Base-by-base conservation (phyloP, 2,113 vertebrate genomes). In the Ariopsis seemanni region DNA sequence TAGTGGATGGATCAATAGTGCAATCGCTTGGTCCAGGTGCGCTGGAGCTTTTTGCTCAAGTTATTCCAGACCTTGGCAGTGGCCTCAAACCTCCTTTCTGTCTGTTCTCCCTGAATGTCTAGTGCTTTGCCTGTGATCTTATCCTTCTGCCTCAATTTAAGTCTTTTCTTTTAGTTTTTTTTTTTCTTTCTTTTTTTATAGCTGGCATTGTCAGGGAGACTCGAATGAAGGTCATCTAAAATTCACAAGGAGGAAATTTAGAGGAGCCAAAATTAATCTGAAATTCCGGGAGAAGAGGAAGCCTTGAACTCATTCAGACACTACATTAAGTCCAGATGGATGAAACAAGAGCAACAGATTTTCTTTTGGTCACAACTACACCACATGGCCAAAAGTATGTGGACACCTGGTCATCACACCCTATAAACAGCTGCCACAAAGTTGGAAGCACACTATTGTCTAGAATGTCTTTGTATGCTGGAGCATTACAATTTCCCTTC, bases 1-100 rank as follows among this genome's bases (percentile, higher is more conserved):
- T 87, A 92, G 92, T 94, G 92, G 91, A 93, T 91, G 91, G 91
- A 94, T 94, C 94, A 92, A 94, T 95, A 93, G 90, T 89, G 91
- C 93, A 93, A 94, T 94, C 84, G 90, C 93, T 86, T 90, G 94
- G 90, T 92, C 80, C 93, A 92, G 93, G 93, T 94, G 92, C 88
- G 85, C 89, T 71, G 78, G 42, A 72, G 85, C 52, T 42, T 89
- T 89, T 85, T 88, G 82, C 91, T 92, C 89, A 20, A 86, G 89
- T 55, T 88, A 20, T 84, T 15, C 62, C 71, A 60, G 89, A 89
- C 88, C 85, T 72, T 6, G 79, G 83, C 86, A 91, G 92, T 90
- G 90, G 91, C 90, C 90, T 57, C 30, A 52, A 83, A 77, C 71
- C 50, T 87, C 90, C 87, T 91, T 30, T 89, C 62, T 72, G 85